Percentiles rank a stretch among this genome's conserved stretches.
Conservation (phyloP, 2,888 invertebrate species). For the Lasioglossum figueresi region DNA sequence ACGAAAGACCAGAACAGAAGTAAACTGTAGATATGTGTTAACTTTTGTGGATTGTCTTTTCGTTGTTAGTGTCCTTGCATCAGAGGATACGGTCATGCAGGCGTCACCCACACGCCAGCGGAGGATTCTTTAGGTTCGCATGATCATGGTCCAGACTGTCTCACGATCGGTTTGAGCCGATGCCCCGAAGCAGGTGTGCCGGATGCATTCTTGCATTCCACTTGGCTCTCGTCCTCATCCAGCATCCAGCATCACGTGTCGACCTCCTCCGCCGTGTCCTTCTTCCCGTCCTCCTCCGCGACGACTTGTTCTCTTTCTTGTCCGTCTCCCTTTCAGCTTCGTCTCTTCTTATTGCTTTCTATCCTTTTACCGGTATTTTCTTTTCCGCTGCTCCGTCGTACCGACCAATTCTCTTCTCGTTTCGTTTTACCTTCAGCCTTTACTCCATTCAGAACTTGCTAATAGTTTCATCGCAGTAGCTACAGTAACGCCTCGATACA, state of each 20-base stretch:
- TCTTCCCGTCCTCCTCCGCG: constrained; percentile 42
- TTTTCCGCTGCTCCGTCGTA: constrained; percentile 19
- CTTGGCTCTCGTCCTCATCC: constrained; percentile 61
- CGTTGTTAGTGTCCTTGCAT: background rate
- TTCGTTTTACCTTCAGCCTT: background rate
- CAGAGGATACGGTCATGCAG: constrained; percentile 9
- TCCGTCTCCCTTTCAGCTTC: constrained; percentile 6
- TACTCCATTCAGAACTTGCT: background rate
- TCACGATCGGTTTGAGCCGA: constrained; percentile 53
- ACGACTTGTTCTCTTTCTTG: constrained; percentile 40
- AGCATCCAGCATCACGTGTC: constrained; percentile 65
- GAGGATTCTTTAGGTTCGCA: constrained; percentile 30
- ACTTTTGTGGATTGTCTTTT: background rate
- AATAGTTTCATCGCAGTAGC: background rate
- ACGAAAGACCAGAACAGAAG: too few species aligned
- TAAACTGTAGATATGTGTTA: too few species aligned
- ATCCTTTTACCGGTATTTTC: constrained; percentile 36
- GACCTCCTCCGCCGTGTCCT: constrained; percentile 52
- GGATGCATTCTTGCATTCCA: constrained; percentile 67
- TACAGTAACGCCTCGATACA: too few species aligned
- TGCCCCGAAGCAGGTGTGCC: constrained; percentile 68
- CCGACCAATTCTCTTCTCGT: background rate
- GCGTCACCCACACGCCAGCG: constrained; percentile 57
- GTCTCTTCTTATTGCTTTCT: constrained; percentile 18
- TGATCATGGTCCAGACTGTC: constrained; percentile 34